phyloP scores from a whole-genome alignment of 2,797 vertebrate genomes.

The Amblyopsis hoosieri region DNA sequence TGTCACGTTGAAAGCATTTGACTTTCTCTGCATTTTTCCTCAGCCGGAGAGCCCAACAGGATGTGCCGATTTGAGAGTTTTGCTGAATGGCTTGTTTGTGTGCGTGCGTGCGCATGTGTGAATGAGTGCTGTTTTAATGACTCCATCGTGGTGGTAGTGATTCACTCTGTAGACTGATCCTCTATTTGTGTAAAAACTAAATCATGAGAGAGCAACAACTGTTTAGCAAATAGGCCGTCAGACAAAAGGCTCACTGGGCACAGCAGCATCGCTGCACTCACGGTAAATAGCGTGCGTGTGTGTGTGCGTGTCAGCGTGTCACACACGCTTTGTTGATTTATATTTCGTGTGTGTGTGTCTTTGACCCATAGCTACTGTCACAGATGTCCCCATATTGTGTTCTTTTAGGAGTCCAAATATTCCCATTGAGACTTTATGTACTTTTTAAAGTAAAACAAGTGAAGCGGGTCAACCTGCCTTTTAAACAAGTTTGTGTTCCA shows the following conservation, averaged over 20 bases:
- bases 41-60: conserved; percentile 54
- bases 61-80: conserved; percentile 49
- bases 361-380: conserved; percentile 35
- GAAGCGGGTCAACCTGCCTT: not conserved
- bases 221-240: no score
- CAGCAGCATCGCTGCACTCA: conserved; percentile 3
- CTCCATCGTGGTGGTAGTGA: conserved; percentile 51
- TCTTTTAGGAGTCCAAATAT: conserved; percentile 26
- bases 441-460: not conserved
- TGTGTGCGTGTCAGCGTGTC: conserved; percentile 7
- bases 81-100: conserved; percentile 52
- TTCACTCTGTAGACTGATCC: conserved; percentile 44
- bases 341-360: conserved; percentile 23
- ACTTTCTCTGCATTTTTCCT: not conserved
- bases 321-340: not conserved
- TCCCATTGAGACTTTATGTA: conserved; percentile 33
- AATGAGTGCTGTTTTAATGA: conserved; percentile 31
- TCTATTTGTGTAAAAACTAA: no score
- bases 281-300: conserved; percentile 7
- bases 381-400: conserved; percentile 41
- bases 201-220: no score
- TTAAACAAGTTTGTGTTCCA: no score
- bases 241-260: conserved; percentile 4
- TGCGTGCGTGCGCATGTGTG: conserved; percentile 8
- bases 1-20: not conserved